Conservation (phyloP, 2,888 invertebrate species). For the Neria commutata region DNA sequence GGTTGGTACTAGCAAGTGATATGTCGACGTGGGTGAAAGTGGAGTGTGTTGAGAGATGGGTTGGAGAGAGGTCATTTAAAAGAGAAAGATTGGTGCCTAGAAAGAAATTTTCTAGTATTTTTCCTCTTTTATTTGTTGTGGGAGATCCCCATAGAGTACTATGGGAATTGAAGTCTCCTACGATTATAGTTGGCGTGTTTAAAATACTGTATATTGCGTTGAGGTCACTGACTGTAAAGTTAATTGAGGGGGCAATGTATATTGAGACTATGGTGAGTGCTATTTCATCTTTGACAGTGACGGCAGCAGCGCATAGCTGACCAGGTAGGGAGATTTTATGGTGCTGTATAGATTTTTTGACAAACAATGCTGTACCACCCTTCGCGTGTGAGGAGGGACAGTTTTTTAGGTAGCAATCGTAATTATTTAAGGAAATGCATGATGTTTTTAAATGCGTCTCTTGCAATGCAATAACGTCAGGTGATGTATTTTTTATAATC, state of each 20-base stretch:
- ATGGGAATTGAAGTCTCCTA: not conserved
- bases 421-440: not conserved
- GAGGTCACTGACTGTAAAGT: too few species aligned
- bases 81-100: not conserved
- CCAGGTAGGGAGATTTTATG: not conserved
- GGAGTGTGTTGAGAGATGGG: too few species aligned
- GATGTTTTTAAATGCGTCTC: slow-evolving; percentile 11
- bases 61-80: not conserved
- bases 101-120: too few species aligned
- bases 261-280: not conserved
- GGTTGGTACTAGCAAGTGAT: too few species aligned
- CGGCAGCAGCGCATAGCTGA: not conserved
- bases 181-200: too few species aligned
- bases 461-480: slow-evolving; percentile 1
- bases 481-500: not conserved
- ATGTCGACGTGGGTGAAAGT: too few species aligned
- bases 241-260: not conserved
- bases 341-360: not conserved
- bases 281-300: not conserved
- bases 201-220: too few species aligned
- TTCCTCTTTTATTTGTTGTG: not conserved
- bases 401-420: not conserved
- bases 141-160: not conserved
- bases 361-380: not conserved
- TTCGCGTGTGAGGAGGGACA: not conserved